phyloP scores from a whole-genome alignment of 2,113 vertebrate genomes.

The Thalassoma bifasciatum region DNA sequence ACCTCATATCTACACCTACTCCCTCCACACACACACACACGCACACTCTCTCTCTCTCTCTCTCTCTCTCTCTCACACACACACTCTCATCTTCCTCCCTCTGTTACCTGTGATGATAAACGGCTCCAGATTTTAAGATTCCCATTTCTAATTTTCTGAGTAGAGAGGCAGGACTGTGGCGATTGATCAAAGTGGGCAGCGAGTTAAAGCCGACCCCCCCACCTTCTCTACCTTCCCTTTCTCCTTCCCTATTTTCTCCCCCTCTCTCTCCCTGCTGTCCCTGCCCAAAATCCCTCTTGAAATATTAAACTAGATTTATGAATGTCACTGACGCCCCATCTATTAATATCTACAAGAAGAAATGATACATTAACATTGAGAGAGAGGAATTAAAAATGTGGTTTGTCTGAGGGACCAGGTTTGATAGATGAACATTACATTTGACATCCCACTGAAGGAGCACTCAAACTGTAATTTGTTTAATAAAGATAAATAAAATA shows the following conservation, averaged over 20 bases:
- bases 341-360: constrained; percentile 83
- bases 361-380: constrained; percentile 71
- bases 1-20: constrained; percentile 42
- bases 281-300: constrained; percentile 82
- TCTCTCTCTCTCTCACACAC: constrained; percentile 19
- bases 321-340: constrained; percentile 79
- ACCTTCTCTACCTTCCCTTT: constrained; percentile 33
- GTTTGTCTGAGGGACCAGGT: constrained; percentile 60
- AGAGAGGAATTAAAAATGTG: constrained; percentile 65
- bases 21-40: constrained; percentile 24
- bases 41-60: constrained; percentile 23
- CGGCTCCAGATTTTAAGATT: constrained; percentile 84
- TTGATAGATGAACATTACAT: constrained; percentile 54
- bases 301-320: constrained; percentile 88
- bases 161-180: constrained; percentile 82
- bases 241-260: constrained; percentile 20
- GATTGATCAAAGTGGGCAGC: constrained; percentile 85
- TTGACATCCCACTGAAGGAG: not conserved
- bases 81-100: constrained; percentile 29
- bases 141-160: constrained; percentile 87
- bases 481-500: not conserved
- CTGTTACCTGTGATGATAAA: constrained; percentile 81
- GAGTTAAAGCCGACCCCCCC: constrained; percentile 61
- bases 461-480: not conserved
- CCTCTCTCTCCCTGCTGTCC: constrained; percentile 41